A percentile compares a stretch with the other conserved stretches of the same genome.
These are phyloP conservation scores for Galagoides demidoff DNA, from an alignment of 2,797 vertebrate genomes.

Conservation along the genomic window DNA sequence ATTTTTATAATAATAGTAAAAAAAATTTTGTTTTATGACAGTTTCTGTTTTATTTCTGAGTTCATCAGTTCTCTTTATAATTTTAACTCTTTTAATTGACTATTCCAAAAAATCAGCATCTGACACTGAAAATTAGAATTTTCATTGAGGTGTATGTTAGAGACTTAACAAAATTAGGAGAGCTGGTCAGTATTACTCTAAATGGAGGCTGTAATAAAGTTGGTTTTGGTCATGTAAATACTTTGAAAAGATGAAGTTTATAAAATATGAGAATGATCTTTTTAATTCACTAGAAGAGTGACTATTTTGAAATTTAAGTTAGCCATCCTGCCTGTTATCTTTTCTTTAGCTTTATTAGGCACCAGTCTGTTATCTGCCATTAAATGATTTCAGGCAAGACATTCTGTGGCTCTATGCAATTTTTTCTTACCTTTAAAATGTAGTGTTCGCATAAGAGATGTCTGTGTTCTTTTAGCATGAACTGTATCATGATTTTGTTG, in stretches of 20 bases:
- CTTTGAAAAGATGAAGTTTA: not conserved
- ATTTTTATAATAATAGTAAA: not conserved
- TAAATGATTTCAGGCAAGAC: not conserved
- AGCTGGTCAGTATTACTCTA: not conserved
- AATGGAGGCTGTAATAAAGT: not conserved
- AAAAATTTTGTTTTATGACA: not conserved
- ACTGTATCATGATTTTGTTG: not conserved
- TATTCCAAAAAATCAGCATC: not conserved
- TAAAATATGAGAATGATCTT: not conserved
- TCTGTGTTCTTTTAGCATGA: not conserved
- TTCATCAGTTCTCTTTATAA: not conserved
- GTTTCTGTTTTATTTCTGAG: not conserved
- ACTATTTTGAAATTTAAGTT: not conserved
- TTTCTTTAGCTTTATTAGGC: not conserved
- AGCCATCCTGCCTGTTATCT: not conserved
- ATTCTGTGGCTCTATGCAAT: not conserved
- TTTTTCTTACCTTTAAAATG: slow-evolving; percentile 5
- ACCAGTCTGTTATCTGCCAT: not conserved
- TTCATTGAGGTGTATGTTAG: not conserved
- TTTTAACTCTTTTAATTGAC: not conserved
- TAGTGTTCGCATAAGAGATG: not conserved
- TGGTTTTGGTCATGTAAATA: not conserved
- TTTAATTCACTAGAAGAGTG: not conserved
- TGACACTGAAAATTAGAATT: not conserved
- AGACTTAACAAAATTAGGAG: not conserved